These are phyloP conservation scores for Sinotaia quadrata DNA, from an alignment of 2,888 invertebrate species.

Conservation along the genomic window DNA sequence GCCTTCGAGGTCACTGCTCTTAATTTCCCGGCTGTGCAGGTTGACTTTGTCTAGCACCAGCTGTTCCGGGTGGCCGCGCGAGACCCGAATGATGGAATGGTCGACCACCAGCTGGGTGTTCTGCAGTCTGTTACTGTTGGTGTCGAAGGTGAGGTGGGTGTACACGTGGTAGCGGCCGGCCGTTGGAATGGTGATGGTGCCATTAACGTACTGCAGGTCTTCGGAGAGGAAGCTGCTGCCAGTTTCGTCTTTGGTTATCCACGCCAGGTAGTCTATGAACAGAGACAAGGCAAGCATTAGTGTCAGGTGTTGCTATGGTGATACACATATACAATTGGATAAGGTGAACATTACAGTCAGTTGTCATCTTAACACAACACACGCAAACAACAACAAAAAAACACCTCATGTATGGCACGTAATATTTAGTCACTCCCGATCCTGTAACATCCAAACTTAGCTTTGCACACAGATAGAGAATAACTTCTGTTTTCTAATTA, in stretches of 20 bases:
- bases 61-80: constrained; percentile 12
- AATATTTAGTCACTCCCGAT: no score
- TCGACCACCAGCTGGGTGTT: constrained; percentile 22
- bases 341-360: no score
- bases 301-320: no score
- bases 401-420: no score
- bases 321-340: no score
- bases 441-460: no score
- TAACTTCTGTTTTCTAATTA: no score
- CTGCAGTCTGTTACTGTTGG: constrained; percentile 23
- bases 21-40: constrained; percentile 22
- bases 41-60: constrained; percentile 30
- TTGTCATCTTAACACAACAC: no score
- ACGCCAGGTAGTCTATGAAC: constrained; percentile 21
- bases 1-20: constrained; percentile 30
- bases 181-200: constrained; percentile 28
- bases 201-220: constrained; percentile 29
- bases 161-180: constrained; percentile 34
- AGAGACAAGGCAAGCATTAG: neutral
- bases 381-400: no score
- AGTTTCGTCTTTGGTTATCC: constrained; percentile 27
- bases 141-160: constrained; percentile 36
- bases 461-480: no score
- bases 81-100: constrained; percentile 23
- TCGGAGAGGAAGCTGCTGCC: constrained; percentile 27